Conservation (phyloP, 1,140 invertebrate species). For the Colletes gigas region DNA sequence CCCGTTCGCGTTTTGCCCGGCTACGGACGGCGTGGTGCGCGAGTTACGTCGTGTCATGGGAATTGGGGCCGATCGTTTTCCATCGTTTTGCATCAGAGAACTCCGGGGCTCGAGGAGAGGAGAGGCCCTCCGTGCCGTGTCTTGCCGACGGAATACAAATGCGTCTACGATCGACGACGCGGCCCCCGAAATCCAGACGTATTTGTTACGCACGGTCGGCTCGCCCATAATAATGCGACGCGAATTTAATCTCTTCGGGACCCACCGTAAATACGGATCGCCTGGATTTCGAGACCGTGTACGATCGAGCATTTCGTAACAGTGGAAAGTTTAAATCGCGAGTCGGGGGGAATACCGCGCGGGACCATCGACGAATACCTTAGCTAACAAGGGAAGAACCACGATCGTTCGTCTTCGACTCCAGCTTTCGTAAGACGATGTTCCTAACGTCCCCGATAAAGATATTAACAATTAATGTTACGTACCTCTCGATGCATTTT, state of each 20-base stretch:
- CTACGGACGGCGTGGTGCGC: slow-evolving; percentile 13
- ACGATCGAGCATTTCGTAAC: slow-evolving; percentile 17
- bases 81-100: slow-evolving; percentile 62
- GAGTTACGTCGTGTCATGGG: slow-evolving; percentile 52
- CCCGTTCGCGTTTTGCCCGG: slow-evolving; percentile 18
- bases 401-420: too few relatives aligned
- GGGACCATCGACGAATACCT: not conserved
- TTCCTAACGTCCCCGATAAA: too few relatives aligned
- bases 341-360: not conserved
- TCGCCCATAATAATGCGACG: slow-evolving; percentile 62
- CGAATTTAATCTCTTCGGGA: slow-evolving; percentile 57
- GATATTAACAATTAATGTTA: too few relatives aligned
- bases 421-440: too few relatives aligned
- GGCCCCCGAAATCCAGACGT: slow-evolving; percentile 55
- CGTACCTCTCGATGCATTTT: too few relatives aligned
- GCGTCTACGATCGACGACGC: slow-evolving; percentile 37
- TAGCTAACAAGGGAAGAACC: too few relatives aligned
- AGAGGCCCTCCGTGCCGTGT: slow-evolving; percentile 9
- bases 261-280: slow-evolving; percentile 47
- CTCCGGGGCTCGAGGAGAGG: slow-evolving; percentile 26
- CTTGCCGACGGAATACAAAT: slow-evolving; percentile 64
- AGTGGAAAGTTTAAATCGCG: not conserved
- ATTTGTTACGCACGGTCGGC: slow-evolving; percentile 59
- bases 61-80: slow-evolving; percentile 57
- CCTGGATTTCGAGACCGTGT: slow-evolving; percentile 19